Conservation (phyloP, 2,797 vertebrate species). For the Emys orbicularis region DNA sequence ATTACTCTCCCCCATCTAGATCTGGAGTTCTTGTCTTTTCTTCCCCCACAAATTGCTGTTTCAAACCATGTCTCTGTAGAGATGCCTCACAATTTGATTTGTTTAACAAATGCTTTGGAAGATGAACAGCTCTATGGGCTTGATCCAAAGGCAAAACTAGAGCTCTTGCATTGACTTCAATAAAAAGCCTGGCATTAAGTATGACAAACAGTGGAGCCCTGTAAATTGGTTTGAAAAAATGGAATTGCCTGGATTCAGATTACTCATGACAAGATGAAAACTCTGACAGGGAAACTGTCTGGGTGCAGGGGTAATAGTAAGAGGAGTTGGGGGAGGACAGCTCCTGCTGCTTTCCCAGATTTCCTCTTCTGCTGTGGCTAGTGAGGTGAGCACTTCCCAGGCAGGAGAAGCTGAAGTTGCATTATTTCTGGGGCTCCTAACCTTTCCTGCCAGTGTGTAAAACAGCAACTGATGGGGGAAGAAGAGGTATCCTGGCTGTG, state of each 20-base stretch:
- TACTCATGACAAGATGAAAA: background rate
- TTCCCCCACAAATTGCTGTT: fast-evolving
- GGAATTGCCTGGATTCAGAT: background rate
- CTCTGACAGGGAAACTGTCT: background rate
- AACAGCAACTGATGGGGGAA: background rate
- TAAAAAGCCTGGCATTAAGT: background rate
- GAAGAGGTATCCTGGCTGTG: background rate
- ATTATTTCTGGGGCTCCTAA: background rate
- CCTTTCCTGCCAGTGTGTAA: no score
- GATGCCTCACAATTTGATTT: background rate
- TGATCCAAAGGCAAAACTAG: background rate
- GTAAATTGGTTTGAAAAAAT: background rate
- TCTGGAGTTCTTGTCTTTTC: background rate
- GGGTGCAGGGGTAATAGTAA: background rate
- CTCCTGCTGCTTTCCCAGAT: background rate
- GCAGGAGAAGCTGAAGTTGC: background rate
- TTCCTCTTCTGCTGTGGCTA: background rate
- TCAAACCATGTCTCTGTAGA: background rate
- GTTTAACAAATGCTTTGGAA: background rate
- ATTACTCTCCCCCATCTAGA: background rate
- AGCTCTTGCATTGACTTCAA: background rate
- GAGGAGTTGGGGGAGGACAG: background rate
- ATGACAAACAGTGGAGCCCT: background rate
- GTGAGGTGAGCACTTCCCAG: background rate
- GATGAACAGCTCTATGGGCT: background rate